These are phyloP conservation scores for Lypha dubia DNA, from an alignment of 2,888 invertebrate species.

Conservation along the genomic window DNA sequence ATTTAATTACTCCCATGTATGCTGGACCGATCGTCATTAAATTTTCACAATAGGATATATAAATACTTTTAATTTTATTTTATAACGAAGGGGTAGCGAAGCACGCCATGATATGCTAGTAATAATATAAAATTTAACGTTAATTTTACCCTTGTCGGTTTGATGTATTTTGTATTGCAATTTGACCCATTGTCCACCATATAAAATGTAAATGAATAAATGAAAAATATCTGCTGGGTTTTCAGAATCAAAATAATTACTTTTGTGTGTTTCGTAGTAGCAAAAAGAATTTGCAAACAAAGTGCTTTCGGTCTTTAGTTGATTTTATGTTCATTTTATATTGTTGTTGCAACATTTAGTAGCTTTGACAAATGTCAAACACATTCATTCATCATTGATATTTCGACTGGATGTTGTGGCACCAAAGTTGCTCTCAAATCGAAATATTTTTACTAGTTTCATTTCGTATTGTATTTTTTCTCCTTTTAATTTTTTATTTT, in stretches of 20 bases:
- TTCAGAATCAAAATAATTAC: not conserved
- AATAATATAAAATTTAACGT: too few relatives aligned
- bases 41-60: too few relatives aligned
- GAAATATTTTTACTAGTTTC: not conserved
- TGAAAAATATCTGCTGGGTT: conserved; percentile 33
- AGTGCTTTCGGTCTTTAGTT: conserved; percentile 46
- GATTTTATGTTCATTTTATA: conserved; percentile 2
- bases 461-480: not conserved
- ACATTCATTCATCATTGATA: conserved; percentile 58
- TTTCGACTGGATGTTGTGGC: conserved; percentile 44
- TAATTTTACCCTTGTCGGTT: too few relatives aligned
- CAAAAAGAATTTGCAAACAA: conserved; percentile 39
- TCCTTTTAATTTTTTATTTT: not conserved
- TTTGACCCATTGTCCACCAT: too few relatives aligned
- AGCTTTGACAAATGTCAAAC: conserved; percentile 69
- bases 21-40: too few relatives aligned
- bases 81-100: too few relatives aligned
- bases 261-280: not conserved
- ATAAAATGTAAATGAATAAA: not conserved
- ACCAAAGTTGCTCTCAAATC: conserved; percentile 18
- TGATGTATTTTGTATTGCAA: too few relatives aligned
- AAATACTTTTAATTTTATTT: too few relatives aligned
- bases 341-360: conserved; percentile 23
- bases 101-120: too few relatives aligned
- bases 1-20: too few relatives aligned